A percentile compares a stretch with the other conserved stretches of the same genome.
Evolutionary conservation across 2,797 vertebrate species (phyloP).

Genomic region (Bufotes viridis): DNA sequence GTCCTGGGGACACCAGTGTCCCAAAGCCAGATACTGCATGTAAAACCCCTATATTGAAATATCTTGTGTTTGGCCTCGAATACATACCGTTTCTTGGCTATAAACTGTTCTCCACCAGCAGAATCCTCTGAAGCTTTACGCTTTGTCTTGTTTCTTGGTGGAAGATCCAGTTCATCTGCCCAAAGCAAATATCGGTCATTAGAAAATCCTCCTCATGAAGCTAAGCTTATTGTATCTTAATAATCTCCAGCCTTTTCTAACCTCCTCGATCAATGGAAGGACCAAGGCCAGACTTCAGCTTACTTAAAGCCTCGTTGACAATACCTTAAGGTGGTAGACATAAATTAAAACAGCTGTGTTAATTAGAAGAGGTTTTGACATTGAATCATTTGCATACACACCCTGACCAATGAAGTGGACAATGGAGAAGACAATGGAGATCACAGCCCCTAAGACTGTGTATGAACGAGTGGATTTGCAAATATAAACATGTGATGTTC

Average conservation of each 20-base stretch:
- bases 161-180: not conserved
- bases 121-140: conserved; percentile 62
- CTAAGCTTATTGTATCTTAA: not conserved
- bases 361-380: not conserved
- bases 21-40: too few species aligned
- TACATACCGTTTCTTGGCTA: conserved; percentile 59
- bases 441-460: too few species aligned
- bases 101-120: conserved; percentile 19
- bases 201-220: not conserved
- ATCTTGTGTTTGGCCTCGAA: not conserved
- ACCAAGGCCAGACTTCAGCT: conserved; percentile 67
- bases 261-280: conserved; percentile 43
- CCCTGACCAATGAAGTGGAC: not conserved
- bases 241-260: not conserved
- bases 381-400: not conserved
- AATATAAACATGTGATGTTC: not conserved
- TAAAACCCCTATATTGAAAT: too few species aligned
- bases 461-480: too few species aligned
- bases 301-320: conserved; percentile 71
- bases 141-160: conserved; percentile 43
- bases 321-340: conserved; percentile 64
- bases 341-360: not conserved
- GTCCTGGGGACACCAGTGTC: too few species aligned
- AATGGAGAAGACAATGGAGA: too few species aligned
- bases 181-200: not conserved